Base-by-base conservation (phyloP, 23 tunicate genomes). In the Halocynthia roretzi region DNA sequence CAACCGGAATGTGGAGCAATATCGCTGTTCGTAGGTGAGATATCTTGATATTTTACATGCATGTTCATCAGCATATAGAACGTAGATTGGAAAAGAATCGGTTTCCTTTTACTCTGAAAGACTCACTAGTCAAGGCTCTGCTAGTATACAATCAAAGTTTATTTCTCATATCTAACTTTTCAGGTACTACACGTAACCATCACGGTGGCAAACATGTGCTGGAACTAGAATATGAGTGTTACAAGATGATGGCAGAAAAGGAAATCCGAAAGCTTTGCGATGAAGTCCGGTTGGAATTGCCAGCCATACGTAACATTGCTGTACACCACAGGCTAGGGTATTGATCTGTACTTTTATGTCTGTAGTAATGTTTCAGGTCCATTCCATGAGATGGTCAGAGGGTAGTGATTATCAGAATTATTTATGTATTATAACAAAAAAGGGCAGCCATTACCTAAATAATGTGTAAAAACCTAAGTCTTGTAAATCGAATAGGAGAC, bases 291-390 rank as follows among this genome's bases (percentile, higher is more conserved):
- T 60, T 63, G 22, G 72, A 77, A 57, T 82, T 81, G 84, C 71
- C 73, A 7, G 86, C 85, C 19, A 67, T 91, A 20, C 69, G 48
- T 15, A 75, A 85, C 61, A 81, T 91, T 52, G 86, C 67, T 14
- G 76, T 91, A 1, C 83, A 87, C 63, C 97, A 91, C 80, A 65
- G 97, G 51, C 51, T 91, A 6, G 97, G 97, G 87, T 83, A 49
- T 54, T 55, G 52, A 72, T 10, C 14, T 50, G 52, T 67, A 19
- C 44, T 31, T 31, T 31, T 31, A 31, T 31, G 44, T 31, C 4
- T 31, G 44, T 31, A 31, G 44, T 31, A 31, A 31, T 31, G 44
- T 31, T 0, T 31, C 44, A 31, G 44, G 44, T 0, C 44, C 44
- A 31, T 31, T 31, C 44, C 1, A 31, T 31, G 44, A n/a, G 44